A percentile compares a stretch with the other conserved stretches of the same genome.
Evolutionary conservation across 37 sponge, comb jelly and placozoan genomes (phyloP).

Genomic region (Chondrosia reniformis): DNA sequence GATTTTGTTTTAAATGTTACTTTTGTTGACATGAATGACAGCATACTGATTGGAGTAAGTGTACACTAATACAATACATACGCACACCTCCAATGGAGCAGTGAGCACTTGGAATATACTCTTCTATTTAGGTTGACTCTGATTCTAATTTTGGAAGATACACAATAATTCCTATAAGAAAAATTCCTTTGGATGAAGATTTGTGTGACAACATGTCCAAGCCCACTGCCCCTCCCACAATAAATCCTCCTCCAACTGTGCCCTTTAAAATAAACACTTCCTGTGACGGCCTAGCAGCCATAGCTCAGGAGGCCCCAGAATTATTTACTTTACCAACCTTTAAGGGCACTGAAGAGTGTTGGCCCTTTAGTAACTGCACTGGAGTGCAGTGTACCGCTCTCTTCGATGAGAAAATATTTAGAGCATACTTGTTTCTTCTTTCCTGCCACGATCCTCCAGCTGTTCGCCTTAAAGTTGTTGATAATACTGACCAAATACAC

Average conservation of each 20-base stretch:
- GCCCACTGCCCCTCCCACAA: neutral
- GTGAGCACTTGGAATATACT: too few relatives aligned
- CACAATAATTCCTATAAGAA: neutral
- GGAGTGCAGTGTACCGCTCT: neutral
- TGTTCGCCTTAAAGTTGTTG: neutral
- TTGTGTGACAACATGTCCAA: neutral
- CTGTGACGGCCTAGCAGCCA: neutral
- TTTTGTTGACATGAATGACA: neutral
- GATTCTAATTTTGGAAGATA: neutral
- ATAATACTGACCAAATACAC: neutral
- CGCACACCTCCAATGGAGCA: neutral
- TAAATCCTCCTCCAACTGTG: neutral
- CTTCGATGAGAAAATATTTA: neutral
- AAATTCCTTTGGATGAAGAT: neutral
- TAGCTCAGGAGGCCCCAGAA: neutral
- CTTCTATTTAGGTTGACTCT: neutral
- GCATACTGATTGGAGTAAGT: constrained; percentile 4
- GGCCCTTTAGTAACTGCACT: neutral
- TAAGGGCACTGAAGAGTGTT: neutral
- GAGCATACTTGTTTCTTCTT: neutral
- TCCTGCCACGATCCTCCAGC: neutral
- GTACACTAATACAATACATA: neutral
- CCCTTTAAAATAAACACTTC: neutral
- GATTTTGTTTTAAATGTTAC: neutral
- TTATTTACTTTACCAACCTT: neutral